Conservation (phyloP, 2,113 vertebrate species). For the Eulemur rufifrons region DNA sequence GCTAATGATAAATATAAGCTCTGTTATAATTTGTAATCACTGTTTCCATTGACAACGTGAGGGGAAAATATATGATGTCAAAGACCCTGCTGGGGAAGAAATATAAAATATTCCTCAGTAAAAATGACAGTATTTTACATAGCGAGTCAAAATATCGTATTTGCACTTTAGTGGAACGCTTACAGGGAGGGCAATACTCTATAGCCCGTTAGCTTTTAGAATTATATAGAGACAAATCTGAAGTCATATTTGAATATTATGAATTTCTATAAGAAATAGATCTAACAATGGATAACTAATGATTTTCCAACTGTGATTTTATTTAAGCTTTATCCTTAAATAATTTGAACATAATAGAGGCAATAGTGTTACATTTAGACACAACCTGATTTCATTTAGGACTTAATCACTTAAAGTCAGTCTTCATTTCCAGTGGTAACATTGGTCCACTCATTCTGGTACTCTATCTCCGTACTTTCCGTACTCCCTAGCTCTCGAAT, state of each 20-base stretch:
- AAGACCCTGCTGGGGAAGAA: neutral
- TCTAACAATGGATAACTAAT: neutral
- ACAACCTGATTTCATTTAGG: neutral
- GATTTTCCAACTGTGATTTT: neutral
- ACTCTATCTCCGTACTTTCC: neutral
- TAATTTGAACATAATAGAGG: neutral
- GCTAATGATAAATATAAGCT: slow-evolving; percentile 70
- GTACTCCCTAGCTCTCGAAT: neutral
- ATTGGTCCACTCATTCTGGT: neutral
- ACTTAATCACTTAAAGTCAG: neutral
- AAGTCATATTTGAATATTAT: neutral
- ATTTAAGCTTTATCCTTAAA: neutral
- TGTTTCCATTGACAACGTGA: neutral
- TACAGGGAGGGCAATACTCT: neutral
- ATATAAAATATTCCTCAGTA: neutral
- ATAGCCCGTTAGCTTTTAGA: neutral
- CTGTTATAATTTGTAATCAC: neutral
- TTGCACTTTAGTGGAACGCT: neutral
- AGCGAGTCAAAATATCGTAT: neutral
- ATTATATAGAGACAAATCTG: neutral
- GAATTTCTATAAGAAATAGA: neutral
- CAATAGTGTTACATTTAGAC: neutral
- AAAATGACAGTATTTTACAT: neutral
- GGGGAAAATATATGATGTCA: neutral
- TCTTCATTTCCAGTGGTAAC: neutral